Conservation (phyloP, 2,113 vertebrate genomes). For the Megalops atlanticus region DNA sequence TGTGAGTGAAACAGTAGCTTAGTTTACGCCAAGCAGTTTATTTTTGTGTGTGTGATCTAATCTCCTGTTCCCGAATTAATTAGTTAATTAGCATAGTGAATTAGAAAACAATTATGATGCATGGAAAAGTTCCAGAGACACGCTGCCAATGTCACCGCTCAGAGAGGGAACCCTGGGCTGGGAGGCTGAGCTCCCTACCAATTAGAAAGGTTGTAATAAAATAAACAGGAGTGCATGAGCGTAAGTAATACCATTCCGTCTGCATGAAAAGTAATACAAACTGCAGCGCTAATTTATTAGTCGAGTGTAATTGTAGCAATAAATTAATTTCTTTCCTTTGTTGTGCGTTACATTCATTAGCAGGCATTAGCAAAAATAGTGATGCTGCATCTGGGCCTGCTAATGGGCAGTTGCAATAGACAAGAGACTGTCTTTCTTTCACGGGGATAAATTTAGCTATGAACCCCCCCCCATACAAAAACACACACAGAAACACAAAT, state of each 20-base stretch:
- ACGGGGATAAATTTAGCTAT: conserved; percentile 39
- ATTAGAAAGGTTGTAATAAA: conserved; percentile 62
- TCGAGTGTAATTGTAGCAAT: conserved; percentile 62
- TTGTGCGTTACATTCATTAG: conserved; percentile 34
- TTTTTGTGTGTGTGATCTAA: conserved; percentile 71
- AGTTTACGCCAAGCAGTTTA: conserved; percentile 69
- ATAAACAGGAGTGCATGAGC: conserved; percentile 65
- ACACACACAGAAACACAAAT: not conserved
- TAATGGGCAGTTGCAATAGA: conserved; percentile 72
- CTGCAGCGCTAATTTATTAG: conserved; percentile 66
- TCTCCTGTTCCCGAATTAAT: conserved; percentile 79
- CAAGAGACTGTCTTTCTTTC: conserved; percentile 40
- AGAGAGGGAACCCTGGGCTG: conserved; percentile 35
- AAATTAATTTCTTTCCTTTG: conserved; percentile 59
- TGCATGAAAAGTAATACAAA: conserved; percentile 67
- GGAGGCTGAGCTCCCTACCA: conserved; percentile 53
- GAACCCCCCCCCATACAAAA: not conserved
- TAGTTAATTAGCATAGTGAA: conserved; percentile 82
- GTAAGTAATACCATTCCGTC: conserved; percentile 62
- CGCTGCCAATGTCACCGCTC: conserved; percentile 36
- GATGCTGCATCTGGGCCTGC: conserved; percentile 33
- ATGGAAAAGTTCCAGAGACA: conserved; percentile 76
- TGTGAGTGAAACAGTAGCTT: conserved; percentile 69
- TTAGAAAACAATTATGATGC: conserved; percentile 80
- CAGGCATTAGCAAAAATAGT: conserved; percentile 51